phyloP scores from a whole-genome alignment of 2,113 vertebrate species.

The Sigmodon hispidus region DNA sequence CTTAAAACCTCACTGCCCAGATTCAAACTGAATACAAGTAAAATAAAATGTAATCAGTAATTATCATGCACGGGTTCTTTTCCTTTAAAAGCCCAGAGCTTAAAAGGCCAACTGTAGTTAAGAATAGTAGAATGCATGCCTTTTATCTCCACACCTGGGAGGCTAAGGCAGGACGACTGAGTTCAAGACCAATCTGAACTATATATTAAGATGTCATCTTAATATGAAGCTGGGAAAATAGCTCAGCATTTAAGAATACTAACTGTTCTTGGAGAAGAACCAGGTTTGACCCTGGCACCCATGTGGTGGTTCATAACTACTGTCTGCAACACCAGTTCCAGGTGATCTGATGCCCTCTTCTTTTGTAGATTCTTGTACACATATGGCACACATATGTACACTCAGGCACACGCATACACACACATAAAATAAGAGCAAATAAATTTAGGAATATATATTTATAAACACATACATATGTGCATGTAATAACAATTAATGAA shows the following conservation, averaged over 20 bases:
- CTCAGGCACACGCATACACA: background rate
- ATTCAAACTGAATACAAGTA: slow-evolving; percentile 21
- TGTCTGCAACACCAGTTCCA: background rate
- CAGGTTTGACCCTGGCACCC: background rate
- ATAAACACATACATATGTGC: background rate
- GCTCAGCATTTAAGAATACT: background rate
- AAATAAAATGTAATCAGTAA: slow-evolving; percentile 20
- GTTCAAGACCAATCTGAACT: background rate
- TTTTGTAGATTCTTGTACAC: background rate
- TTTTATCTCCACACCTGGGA: background rate
- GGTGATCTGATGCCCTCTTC: background rate
- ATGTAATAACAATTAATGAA: background rate
- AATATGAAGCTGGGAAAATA: background rate
- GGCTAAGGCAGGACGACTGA: background rate
- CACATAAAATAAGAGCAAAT: background rate
- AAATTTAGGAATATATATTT: background rate
- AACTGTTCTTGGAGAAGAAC: background rate
- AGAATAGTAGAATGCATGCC: background rate
- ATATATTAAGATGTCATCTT: background rate
- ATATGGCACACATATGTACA: background rate
- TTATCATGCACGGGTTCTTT: background rate
- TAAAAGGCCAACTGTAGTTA: background rate
- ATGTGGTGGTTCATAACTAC: background rate
- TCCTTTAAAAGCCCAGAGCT: background rate
- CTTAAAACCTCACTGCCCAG: background rate